phyloP scores from a whole-genome alignment of 2,797 vertebrate genomes.

The Paedocypris micromegethes region DNA sequence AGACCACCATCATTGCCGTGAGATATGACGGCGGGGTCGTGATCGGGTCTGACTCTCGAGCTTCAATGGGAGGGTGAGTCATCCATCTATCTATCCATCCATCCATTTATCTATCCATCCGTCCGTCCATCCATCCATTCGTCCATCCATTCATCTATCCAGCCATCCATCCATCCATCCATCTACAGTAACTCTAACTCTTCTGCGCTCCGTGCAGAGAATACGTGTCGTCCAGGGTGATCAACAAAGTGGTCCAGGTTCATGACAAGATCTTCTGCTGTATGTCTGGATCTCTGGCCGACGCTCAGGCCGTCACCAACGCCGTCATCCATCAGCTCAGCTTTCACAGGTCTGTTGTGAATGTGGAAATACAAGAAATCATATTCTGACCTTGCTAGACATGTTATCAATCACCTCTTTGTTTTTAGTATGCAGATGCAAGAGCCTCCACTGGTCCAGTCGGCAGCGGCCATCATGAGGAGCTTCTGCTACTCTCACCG shows the following conservation, averaged over 20 bases:
- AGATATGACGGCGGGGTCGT: conserved; percentile 79
- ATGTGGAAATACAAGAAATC: no score
- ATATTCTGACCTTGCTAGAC: no score
- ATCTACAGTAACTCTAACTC: background rate
- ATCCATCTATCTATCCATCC: background rate
- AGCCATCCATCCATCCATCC: background rate
- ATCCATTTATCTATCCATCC: background rate
- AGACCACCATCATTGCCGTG: conserved; percentile 87
- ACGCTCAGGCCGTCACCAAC: conserved; percentile 75
- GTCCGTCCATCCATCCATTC: background rate
- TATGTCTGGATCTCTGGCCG: conserved; percentile 77
- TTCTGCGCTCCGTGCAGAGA: conserved; percentile 50
- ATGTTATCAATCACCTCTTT: no score
- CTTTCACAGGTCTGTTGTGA: conserved; percentile 58
- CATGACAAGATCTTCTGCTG: conserved; percentile 81
- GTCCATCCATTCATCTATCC: background rate
- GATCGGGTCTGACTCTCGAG: conserved; percentile 81
- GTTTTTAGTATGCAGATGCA: conserved; percentile 74
- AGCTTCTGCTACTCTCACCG: conserved; percentile 75
- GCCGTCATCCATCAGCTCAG: conserved; percentile 70
- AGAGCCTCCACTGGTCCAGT: conserved; percentile 67
- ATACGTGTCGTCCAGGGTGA: conserved; percentile 73
- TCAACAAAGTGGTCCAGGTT: conserved; percentile 79
- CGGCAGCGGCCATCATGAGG: conserved; percentile 74
- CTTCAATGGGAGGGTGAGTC: conserved; percentile 77